phyloP scores from a whole-genome alignment of 1,140 invertebrate genomes.

The Caerostris darwini region DNA sequence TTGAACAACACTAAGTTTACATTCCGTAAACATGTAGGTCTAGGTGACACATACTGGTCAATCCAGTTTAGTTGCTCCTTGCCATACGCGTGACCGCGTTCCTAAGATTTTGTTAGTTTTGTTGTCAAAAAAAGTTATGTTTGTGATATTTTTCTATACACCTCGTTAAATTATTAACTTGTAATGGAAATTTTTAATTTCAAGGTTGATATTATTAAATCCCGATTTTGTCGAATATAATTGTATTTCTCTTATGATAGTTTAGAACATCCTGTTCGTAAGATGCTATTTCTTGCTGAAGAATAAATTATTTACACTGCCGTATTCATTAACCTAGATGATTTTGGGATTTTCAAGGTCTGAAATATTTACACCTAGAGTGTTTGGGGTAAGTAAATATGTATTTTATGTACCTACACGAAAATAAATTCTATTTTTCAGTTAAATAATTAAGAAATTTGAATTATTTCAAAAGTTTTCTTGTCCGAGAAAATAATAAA shows the following conservation, averaged over 20 bases:
- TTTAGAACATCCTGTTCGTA: not conserved
- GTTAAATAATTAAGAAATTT: no score
- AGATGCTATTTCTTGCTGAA: not conserved
- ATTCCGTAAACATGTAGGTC: slow-evolving; percentile 64
- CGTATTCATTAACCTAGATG: slow-evolving; percentile 17
- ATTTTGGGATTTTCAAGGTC: slow-evolving; percentile 25
- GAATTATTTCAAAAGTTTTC: no score
- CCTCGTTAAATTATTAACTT: slow-evolving; percentile 5
- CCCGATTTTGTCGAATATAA: not conserved
- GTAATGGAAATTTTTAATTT: not conserved
- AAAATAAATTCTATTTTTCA: no score
- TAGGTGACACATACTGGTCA: slow-evolving; percentile 74
- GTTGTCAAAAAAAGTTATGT: slow-evolving; percentile 34
- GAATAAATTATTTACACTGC: not conserved
- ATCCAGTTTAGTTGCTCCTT: slow-evolving; percentile 66
- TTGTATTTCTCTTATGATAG: not conserved
- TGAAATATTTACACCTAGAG: not conserved
- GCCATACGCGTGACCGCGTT: slow-evolving; percentile 67
- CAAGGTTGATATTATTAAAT: not conserved
- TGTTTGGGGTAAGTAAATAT: slow-evolving; percentile 5
- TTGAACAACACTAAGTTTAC: slow-evolving; percentile 24
- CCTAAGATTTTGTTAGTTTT: slow-evolving; percentile 52
- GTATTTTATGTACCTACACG: not conserved
- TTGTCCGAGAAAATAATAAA: no score
- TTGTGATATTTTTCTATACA: not conserved